These are phyloP conservation scores for Tympanoctomys barrerae DNA, from an alignment of 2,797 vertebrate species.

Conservation along the genomic window DNA sequence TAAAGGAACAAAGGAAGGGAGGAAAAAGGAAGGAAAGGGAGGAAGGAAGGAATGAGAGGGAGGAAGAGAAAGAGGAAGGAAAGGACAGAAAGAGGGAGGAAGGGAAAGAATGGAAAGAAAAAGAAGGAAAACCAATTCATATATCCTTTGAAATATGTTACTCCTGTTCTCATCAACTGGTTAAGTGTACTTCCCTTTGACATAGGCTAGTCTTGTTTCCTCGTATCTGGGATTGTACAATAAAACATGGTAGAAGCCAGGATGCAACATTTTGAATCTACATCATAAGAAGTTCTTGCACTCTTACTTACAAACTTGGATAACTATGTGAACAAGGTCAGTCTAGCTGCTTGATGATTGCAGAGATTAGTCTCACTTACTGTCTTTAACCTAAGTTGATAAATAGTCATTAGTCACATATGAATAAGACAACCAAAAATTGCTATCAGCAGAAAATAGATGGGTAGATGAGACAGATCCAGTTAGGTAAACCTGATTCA, in stretches of 20 bases:
- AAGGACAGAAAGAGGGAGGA: background rate
- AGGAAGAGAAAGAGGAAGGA: fast-evolving
- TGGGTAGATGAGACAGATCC: background rate
- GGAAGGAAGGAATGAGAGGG: no score
- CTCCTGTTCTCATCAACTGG: background rate
- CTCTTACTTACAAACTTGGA: background rate
- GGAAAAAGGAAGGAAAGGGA: no score
- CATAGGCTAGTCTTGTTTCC: background rate
- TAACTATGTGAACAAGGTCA: background rate
- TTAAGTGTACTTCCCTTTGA: background rate
- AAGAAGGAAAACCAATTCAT: background rate
- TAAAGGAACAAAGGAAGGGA: background rate
- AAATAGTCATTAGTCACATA: background rate
- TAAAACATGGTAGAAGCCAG: background rate
- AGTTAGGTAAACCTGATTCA: background rate
- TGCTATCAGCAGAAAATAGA: background rate
- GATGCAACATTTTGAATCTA: background rate
- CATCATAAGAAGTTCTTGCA: background rate
- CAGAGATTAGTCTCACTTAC: background rate
- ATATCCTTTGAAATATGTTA: background rate
- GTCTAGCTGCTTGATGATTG: background rate
- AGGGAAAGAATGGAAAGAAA: background rate
- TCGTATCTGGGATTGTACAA: background rate
- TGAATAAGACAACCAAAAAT: background rate
- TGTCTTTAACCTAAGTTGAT: background rate